phyloP scores from a whole-genome alignment of 2,888 invertebrate species.

The Hirtodrosophila alboralis region DNA sequence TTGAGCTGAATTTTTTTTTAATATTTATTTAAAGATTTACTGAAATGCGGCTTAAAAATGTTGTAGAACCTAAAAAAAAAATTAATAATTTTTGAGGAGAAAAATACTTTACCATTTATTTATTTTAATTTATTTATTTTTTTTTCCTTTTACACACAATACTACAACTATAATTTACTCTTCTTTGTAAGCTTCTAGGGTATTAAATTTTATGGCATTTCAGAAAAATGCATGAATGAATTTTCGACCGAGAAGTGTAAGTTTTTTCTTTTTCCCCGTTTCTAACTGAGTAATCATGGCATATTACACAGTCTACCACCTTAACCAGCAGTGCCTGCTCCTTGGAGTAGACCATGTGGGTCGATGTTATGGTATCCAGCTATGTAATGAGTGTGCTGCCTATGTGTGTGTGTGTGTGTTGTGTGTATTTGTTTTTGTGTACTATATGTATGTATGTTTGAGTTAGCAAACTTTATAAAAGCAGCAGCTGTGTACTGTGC shows the following conservation, averaged over 20 bases:
- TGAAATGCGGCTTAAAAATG: too few relatives aligned
- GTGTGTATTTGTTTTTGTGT: conserved; percentile 10
- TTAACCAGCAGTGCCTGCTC: conserved; percentile 8
- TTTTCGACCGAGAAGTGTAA: too few relatives aligned
- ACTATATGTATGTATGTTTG: conserved; percentile 31
- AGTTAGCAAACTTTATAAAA: conserved; percentile 58
- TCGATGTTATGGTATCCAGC: conserved; percentile 28
- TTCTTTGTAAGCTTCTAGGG: too few relatives aligned
- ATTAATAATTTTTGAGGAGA: too few relatives aligned
- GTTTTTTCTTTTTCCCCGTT: neutral
- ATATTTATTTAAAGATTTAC: too few relatives aligned
- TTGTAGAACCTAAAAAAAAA: too few relatives aligned
- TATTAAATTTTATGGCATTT: conserved; percentile 5
- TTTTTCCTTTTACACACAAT: too few relatives aligned
- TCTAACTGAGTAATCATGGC: conserved; percentile 18
- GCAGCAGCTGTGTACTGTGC: conserved; percentile 58
- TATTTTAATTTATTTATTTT: too few relatives aligned
- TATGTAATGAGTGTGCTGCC: conserved; percentile 9
- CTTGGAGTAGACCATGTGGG: conserved; percentile 17
- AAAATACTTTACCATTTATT: too few relatives aligned
- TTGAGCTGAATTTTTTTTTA: too few relatives aligned
- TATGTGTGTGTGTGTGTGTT: conserved; percentile 8
- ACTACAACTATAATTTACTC: too few relatives aligned
- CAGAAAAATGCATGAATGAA: too few relatives aligned
- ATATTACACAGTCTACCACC: conserved; percentile 27